Conservation (phyloP, 2,797 vertebrate species). For the Sparidentex hasta region DNA sequence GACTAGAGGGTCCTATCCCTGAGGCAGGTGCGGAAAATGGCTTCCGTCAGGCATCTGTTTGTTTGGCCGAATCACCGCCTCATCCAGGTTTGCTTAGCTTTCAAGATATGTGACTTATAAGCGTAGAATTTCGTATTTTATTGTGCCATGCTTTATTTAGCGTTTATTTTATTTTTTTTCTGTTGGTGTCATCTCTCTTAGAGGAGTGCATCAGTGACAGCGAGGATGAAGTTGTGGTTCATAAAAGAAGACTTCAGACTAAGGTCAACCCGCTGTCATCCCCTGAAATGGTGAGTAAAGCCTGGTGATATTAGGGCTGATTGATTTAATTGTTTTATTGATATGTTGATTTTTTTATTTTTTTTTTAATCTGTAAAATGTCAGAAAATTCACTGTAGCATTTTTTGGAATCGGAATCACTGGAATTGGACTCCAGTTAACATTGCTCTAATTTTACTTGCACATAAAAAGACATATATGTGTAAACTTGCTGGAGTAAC, state of each 20-base stretch:
- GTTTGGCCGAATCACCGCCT: conserved; percentile 13
- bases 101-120: neutral
- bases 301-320: neutral
- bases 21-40: neutral
- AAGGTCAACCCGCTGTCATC: conserved; percentile 75
- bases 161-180: neutral
- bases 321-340: neutral
- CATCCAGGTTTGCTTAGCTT: conserved; percentile 68
- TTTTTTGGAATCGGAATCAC: no score
- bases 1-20: neutral
- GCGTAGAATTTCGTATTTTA: neutral
- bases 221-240: conserved; percentile 76
- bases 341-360: neutral
- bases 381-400: no score
- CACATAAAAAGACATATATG: no score
- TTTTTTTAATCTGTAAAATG: no score
- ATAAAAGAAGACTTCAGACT: conserved; percentile 58
- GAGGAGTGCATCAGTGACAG: conserved; percentile 75
- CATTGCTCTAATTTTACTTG: no score
- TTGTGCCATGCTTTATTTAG: neutral
- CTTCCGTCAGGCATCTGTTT: neutral
- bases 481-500: no score
- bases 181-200: conserved; percentile 23
- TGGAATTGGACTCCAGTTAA: no score
- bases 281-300: conserved; percentile 71